Base-by-base conservation (phyloP, 2,888 invertebrate species). In the Acrobasis suavella region DNA sequence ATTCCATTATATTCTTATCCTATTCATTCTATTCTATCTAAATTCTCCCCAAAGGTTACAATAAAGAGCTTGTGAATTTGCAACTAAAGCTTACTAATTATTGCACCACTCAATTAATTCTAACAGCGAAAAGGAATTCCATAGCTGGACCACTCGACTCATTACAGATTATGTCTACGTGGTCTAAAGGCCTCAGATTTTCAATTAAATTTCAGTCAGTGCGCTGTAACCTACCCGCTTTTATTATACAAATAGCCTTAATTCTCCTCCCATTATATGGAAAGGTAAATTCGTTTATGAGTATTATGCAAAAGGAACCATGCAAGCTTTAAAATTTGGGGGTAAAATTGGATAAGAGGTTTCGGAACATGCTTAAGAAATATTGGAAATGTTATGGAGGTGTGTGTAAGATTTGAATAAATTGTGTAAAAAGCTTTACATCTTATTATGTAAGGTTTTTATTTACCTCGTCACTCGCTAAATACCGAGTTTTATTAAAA, bases 221-320 rank as follows among this genome's bases (percentile, higher is more conserved):
- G 54, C 54, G 14, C 52, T 38, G 15, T 54, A 38, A 54, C 54
- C 54, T n/a, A 51, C 37, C 55, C 39, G 16, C 39, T 16, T 55
- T 39, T 12, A n/a, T n/a, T n/a, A 16, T 10, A 16, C 55, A 55
- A 39, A 39, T 9, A 55, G 38, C 38, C 54, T 55, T 38, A 55
- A 38, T 46, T 10, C 16, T 39, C 9, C 55, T 38, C 55, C 55
- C 55, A 55, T 55, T 55, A 55, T 15, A 38, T 39, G 39, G 39
- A 46, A 46, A n/a, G 55, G 55, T 39, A 55, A 55, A 55, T 39
- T 55, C 39, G 55, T 55, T 55, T 55, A 55, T 38, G 16, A 55
- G 39, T 39, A 38, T 39, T 54, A 55, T 39, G 15, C 55, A 39
- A 55, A 55, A 16, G 39, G 39, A 55, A 55, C 55, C 55, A 55